A percentile compares a stretch with the other conserved stretches of the same genome.
Evolutionary conservation across 2,113 vertebrate genomes (phyloP).

Genomic region (Hyperoodon ampullatus): DNA sequence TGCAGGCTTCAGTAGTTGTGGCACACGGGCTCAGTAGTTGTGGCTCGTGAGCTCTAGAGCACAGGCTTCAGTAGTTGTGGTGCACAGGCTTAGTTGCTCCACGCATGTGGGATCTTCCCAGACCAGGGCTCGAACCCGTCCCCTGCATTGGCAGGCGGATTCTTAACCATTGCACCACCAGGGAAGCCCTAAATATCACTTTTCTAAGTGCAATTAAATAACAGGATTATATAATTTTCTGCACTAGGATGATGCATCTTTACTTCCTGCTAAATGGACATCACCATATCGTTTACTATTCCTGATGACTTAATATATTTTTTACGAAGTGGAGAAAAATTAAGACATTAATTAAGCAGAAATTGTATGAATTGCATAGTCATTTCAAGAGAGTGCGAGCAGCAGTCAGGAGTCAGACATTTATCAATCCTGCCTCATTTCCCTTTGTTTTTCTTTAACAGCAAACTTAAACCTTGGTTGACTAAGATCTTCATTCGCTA

Average conservation of each 20-base stretch:
- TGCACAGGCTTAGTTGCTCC: no score
- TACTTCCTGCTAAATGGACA: not conserved
- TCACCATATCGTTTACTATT: not conserved
- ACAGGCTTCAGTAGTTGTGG: no score
- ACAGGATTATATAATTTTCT: not conserved
- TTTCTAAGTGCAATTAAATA: not conserved
- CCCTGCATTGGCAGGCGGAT: no score
- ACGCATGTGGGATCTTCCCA: no score
- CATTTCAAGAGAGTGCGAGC: not conserved
- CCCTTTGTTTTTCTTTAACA: not conserved
- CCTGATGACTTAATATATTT: not conserved
- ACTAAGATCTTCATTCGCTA: not conserved
- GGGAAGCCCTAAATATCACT: no score
- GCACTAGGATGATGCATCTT: not conserved
- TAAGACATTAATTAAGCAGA: not conserved
- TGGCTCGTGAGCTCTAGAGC: no score
- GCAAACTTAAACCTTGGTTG: not conserved
- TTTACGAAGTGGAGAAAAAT: not conserved
- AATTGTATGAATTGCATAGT: not conserved
- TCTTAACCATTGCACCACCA: no score
- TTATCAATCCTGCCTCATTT: not conserved
- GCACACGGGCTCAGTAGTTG: no score
- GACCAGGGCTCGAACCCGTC: no score
- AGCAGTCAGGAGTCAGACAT: not conserved
- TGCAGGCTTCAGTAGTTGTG: no score